Percentiles rank a stretch among this genome's conserved stretches.
phyloP scores from a whole-genome alignment of 2,888 invertebrate genomes.

The Bugula neritina region DNA sequence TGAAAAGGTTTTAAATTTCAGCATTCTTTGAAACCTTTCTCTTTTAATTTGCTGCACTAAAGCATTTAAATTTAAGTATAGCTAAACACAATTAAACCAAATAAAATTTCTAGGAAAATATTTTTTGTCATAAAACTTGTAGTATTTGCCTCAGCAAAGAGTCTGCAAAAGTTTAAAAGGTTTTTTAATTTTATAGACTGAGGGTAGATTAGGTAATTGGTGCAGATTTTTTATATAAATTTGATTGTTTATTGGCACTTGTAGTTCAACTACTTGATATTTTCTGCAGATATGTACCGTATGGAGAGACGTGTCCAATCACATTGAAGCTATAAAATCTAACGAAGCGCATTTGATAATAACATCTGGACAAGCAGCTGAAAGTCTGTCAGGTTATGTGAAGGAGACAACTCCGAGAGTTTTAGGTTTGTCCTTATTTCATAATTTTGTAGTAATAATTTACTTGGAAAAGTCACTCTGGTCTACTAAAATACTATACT shows the following conservation, averaged over 20 bases:
- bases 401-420: background rate
- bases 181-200: too few species aligned
- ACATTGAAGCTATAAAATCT: slow-evolving; percentile 1
- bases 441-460: background rate
- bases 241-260: background rate
- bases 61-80: too few species aligned
- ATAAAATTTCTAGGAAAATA: too few species aligned
- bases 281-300: background rate
- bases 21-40: too few species aligned
- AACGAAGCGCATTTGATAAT: background rate
- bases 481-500: background rate
- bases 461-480: background rate
- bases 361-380: background rate
- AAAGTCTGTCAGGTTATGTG: background rate
- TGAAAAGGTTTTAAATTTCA: too few species aligned
- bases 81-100: too few species aligned
- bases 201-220: too few species aligned
- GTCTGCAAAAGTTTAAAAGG: too few species aligned
- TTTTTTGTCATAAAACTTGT: too few species aligned
- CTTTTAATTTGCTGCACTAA: too few species aligned
- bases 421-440: background rate
- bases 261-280: background rate
- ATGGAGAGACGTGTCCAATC: slow-evolving; percentile 2
- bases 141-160: too few species aligned
- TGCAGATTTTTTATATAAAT: too few species aligned